These are phyloP conservation scores for Mixornis gularis DNA, from an alignment of 2,113 vertebrate species.

Conservation along the genomic window DNA sequence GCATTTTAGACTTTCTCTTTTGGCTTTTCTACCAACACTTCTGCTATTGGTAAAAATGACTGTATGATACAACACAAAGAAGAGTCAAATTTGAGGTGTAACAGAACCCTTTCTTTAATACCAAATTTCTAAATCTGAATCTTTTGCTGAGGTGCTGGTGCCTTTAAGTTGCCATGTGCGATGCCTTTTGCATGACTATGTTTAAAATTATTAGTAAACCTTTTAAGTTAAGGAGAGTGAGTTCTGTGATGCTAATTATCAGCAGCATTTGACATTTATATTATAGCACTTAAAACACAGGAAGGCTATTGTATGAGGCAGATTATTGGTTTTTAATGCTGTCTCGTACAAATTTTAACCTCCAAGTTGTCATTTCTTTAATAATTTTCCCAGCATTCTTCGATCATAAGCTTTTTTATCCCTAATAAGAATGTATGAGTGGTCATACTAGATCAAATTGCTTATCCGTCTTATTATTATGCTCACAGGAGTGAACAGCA, in stretches of 20 bases:
- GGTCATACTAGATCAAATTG: not conserved
- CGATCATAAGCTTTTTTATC: not conserved
- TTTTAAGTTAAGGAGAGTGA: not conserved
- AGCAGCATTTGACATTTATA: not conserved
- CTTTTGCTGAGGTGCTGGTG: not conserved
- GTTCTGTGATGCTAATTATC: not conserved
- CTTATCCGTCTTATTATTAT: not conserved
- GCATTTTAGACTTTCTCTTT: not conserved
- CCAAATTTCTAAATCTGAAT: not conserved
- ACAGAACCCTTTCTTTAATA: not conserved
- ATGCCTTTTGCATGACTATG: not conserved
- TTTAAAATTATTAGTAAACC: not conserved
- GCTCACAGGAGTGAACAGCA: not conserved
- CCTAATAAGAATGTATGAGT: not conserved
- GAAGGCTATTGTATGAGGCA: not conserved
- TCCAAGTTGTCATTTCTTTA: not conserved
- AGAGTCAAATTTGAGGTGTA: not conserved
- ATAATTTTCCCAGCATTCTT: not conserved
- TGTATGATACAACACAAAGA: not conserved
- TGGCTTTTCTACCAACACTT: not conserved
- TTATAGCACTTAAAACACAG: not conserved
- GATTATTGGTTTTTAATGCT: not conserved
- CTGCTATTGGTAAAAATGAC: not conserved
- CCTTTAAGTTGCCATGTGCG: rapidly evolving
- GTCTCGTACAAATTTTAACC: not conserved